phyloP scores from a whole-genome alignment of 2,888 invertebrate species.

The Acanthopleura granulata region DNA sequence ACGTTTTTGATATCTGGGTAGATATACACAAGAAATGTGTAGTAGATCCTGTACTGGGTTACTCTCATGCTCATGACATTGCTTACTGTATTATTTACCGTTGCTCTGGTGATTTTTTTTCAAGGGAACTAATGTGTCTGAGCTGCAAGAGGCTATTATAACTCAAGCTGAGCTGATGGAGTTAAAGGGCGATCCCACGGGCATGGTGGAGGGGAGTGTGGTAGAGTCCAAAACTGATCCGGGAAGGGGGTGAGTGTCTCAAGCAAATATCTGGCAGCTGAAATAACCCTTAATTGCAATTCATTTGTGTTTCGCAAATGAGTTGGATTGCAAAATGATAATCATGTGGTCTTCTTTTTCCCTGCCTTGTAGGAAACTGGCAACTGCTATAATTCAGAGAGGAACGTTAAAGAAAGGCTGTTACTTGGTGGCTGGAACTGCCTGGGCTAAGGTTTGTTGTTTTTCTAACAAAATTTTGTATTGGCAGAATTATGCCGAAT shows the following conservation, averaged over 20 bases:
- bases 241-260: conserved; percentile 75
- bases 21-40: no score
- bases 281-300: background rate
- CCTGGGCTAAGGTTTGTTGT: conserved; percentile 81
- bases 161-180: conserved; percentile 82
- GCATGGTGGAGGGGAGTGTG: conserved; percentile 89
- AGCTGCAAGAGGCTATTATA: conserved; percentile 85
- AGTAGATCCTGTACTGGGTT: no score
- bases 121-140: conserved; percentile 79
- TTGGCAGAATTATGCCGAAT: no score
- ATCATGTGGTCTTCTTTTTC: no score
- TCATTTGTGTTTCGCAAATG: background rate
- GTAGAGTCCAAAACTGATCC: conserved; percentile 85
- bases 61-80: background rate
- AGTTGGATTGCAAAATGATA: background rate
- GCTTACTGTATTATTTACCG: no score
- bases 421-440: conserved; percentile 84
- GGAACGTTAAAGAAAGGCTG: conserved; percentile 86
- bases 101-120: background rate
- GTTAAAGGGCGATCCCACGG: conserved; percentile 85
- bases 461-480: background rate
- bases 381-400: conserved; percentile 86
- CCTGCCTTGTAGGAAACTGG: conserved; percentile 77
- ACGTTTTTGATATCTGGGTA: no score
- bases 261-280: background rate